phyloP scores from a whole-genome alignment of 2,888 invertebrate genomes.

The Eilema sororculum region DNA sequence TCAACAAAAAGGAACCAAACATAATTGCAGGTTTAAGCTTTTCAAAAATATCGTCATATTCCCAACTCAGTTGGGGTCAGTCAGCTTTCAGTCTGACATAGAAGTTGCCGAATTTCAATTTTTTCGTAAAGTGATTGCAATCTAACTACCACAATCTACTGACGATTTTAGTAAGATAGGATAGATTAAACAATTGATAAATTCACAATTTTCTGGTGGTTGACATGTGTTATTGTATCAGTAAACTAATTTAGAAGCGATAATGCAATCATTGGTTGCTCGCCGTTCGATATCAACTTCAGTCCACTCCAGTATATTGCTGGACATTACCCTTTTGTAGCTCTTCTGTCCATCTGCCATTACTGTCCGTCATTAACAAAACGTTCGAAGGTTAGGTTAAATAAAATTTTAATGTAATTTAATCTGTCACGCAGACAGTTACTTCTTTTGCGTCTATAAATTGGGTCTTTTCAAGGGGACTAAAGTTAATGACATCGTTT shows the following conservation, averaged over 20 bases:
- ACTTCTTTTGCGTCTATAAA: slow-evolving; percentile 41
- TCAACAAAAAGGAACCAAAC: not conserved
- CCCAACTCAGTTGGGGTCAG: too few species aligned
- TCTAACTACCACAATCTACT: too few species aligned
- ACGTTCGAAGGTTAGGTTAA: not conserved
- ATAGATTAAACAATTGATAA: too few species aligned
- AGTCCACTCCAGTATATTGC: not conserved
- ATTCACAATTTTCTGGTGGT: too few species aligned
- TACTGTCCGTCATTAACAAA: not conserved
- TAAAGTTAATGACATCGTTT: slow-evolving; percentile 57
- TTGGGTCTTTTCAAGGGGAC: slow-evolving; percentile 43
- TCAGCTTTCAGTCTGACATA: not conserved
- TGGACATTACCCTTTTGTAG: not conserved
- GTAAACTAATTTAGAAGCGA: too few species aligned
- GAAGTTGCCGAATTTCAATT: not conserved
- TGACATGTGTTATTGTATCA: too few species aligned
- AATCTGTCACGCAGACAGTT: slow-evolving; percentile 14
- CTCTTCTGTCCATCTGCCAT: not conserved
- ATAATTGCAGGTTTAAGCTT: not conserved
- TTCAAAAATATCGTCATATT: not conserved
- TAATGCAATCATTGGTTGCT: too few species aligned
- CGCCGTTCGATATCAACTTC: not conserved
- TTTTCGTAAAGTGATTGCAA: too few species aligned
- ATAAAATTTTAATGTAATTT: slow-evolving; percentile 32
- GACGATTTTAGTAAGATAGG: too few species aligned